Conservation (phyloP, 2,113 vertebrate species). For the Peromyscus leucopus region DNA sequence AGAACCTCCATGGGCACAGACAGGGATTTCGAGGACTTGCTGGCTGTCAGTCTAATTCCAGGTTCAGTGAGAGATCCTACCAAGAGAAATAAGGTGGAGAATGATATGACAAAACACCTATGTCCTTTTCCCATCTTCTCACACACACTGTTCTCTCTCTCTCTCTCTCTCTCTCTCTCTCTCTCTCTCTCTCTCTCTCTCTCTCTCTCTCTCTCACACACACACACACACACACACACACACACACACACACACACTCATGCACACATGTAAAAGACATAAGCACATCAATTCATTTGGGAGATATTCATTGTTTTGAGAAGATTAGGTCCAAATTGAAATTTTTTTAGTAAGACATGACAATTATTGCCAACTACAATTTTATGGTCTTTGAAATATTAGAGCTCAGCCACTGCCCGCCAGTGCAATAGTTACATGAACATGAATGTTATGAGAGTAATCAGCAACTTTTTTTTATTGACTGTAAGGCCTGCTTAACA, state of each 20-base stretch:
- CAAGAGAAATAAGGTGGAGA: background rate
- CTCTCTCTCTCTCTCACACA: too few relatives aligned
- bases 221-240: background rate
- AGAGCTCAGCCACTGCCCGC: background rate
- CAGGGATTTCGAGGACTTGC: background rate
- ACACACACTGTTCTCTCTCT: background rate
- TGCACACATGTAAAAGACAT: background rate
- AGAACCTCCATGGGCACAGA: background rate
- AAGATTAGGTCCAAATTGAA: background rate
- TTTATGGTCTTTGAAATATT: background rate
- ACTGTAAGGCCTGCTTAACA: background rate
- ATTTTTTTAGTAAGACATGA: background rate
- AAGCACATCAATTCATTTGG: background rate
- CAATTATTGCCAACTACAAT: background rate
- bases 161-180: too few relatives aligned
- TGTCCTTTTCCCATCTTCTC: background rate
- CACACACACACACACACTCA: background rate
- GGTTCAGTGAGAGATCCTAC: background rate
- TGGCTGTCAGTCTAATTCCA: background rate
- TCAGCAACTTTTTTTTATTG: background rate
- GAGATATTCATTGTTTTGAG: conserved; percentile 1
- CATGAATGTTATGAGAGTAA: background rate
- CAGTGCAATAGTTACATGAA: too few relatives aligned
- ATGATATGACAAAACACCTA: background rate
- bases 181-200: too few relatives aligned